Base-by-base conservation (phyloP, 2,888 invertebrate genomes). In the Bugulina stolonifera region DNA sequence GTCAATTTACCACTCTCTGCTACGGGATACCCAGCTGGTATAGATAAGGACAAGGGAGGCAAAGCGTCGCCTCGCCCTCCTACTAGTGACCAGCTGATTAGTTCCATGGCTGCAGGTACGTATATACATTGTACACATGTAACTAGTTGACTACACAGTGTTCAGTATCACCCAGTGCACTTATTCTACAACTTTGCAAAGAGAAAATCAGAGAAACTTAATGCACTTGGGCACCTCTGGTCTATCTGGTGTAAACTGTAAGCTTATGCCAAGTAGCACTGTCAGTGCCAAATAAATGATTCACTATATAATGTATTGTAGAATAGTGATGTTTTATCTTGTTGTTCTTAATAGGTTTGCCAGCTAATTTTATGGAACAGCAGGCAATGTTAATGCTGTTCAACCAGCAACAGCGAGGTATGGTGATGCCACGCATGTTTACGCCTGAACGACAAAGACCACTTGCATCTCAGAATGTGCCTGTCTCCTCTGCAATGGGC, bases 31-130 rank as follows among this genome's bases (percentile, higher is more conserved):
- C 14, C 64, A 14, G 25, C 64, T 14, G 64, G 29, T 34, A 27
- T 64, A 22, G 64, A 64, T 34, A 64, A 64, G 27, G 64, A 64
- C 5, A 64, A 64, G 34, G 64, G 32, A 10, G 64, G 64, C 64
- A 27, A 64, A 32, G 34, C 34, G 32, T 64, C 64, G 3, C 64
- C 64, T 10, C 64, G 27, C 14, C 32, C 64, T n/a, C n/a, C n/a
- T n/a, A n/a, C n/a, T 2, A 64, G 32, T 3, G 32, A 64, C 27
- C 29, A 27, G 18, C 57, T 57, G 14, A 22, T 57, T 3, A 32
- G 29, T 25, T 2, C 32, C 5, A 64, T 14, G 10, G 32, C 64
- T 10, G 64, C 32, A 32, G 64, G 32, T 32, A 5, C 10, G 57
- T 57, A n/a, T n/a, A n/a, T n/a, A n/a, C n/a, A n/a, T n/a, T n/a